Conservation (phyloP, 2,888 invertebrate species). For the Tholera decimalis region DNA sequence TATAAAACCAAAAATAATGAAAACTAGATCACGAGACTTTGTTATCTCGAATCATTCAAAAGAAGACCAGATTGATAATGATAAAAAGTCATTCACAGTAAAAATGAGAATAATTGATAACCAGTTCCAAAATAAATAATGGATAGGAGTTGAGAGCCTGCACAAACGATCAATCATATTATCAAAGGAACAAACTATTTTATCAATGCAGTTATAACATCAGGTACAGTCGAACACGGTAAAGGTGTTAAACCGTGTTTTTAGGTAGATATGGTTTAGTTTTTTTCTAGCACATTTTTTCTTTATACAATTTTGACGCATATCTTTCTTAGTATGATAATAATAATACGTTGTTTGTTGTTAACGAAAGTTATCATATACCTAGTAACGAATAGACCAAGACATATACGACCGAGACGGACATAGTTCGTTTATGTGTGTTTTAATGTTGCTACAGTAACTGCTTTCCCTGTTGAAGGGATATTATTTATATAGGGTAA, state of each 20-base stretch:
- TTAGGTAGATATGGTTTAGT: not conserved
- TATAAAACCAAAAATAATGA: too few species aligned
- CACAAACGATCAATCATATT: slow-evolving; percentile 6
- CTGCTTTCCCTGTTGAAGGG: too few species aligned
- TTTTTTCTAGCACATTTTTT: not conserved
- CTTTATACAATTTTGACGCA: too few species aligned
- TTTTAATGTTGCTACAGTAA: too few species aligned
- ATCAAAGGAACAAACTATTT: not conserved
- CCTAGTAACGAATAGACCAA: too few species aligned
- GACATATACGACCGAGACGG: too few species aligned
- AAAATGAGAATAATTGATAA: slow-evolving; percentile 6
- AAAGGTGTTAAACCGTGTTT: slow-evolving; percentile 1
- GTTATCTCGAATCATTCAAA: slow-evolving; percentile 5
- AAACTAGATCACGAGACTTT: not conserved
- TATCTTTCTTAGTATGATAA: not conserved
- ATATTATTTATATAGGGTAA: too few species aligned
- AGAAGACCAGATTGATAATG: not conserved
- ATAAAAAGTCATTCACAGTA: slow-evolving; percentile 1
- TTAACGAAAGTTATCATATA: too few species aligned
- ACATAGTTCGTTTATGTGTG: too few species aligned
- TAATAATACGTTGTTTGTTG: too few species aligned
- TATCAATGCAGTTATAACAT: not conserved
- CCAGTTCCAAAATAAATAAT: slow-evolving; percentile 3
- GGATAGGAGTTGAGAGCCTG: not conserved
- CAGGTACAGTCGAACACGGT: not conserved